These are phyloP conservation scores for Leontocebus nigricollis DNA, from an alignment of 2,797 vertebrate species.

Conservation along the genomic window DNA sequence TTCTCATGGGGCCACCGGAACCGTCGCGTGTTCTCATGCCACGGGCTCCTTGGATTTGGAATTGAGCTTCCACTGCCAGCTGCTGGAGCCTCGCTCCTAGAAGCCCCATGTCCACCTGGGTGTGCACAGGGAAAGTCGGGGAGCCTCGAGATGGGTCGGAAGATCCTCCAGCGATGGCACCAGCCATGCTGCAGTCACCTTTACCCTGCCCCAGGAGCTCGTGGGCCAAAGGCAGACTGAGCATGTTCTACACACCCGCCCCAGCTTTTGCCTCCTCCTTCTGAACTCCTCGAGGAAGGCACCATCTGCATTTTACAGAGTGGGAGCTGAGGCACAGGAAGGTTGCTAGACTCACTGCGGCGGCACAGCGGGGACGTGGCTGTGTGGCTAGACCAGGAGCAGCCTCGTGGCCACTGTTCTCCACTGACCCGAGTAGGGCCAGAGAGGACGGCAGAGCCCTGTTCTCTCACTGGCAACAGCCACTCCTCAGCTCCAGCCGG, in stretches of 20 bases:
- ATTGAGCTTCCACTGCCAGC: neutral
- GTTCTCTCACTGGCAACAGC: neutral
- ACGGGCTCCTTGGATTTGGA: neutral
- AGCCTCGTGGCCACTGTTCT: neutral
- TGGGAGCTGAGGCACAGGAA: neutral
- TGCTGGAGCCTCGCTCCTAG: neutral
- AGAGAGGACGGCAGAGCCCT: neutral
- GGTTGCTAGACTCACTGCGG: neutral
- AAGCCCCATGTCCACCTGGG: neutral
- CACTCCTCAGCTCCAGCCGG: neutral
- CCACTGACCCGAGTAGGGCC: neutral
- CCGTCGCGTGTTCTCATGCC: neutral
- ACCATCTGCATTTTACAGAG: neutral
- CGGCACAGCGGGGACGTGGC: neutral
- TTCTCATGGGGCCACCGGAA: no score
- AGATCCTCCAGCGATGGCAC: accelerated
- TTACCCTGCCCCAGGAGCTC: neutral
- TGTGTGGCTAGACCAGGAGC: neutral
- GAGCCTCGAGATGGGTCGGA: neutral
- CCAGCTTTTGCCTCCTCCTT: neutral
- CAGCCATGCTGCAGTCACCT: no score
- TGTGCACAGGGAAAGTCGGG: neutral
- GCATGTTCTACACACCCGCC: no score
- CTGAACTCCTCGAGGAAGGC: neutral
- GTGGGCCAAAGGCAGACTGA: neutral